Evolutionary conservation across 2,888 invertebrate genomes (phyloP).

Genomic region (Plebejus anna): DNA sequence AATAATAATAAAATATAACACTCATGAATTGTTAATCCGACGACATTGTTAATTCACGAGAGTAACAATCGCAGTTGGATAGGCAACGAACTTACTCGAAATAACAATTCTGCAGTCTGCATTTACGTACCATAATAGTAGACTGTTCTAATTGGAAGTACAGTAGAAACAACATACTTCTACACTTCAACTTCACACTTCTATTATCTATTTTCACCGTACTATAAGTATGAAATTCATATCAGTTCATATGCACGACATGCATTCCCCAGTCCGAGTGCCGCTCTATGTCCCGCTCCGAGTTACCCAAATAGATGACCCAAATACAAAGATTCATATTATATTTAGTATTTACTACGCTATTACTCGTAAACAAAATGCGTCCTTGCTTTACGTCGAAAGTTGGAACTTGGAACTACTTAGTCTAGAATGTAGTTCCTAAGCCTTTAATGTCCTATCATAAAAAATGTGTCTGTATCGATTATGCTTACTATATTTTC

Average conservation of each 20-base stretch:
- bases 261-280: slow-evolving; percentile 33
- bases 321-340: slow-evolving; percentile 43
- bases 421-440: neutral
- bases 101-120: no score
- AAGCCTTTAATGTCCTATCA: neutral
- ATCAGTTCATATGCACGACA: neutral
- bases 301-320: slow-evolving; percentile 51
- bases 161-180: no score
- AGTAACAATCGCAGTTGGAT: no score
- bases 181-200: no score
- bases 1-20: no score
- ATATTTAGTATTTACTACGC: slow-evolving; percentile 40
- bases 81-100: no score
- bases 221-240: neutral
- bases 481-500: neutral
- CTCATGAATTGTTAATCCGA: no score
- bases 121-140: no score
- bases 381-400: slow-evolving; percentile 38
- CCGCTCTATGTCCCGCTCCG: slow-evolving; percentile 39
- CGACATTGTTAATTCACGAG: no score
- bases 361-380: slow-evolving; percentile 41
- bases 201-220: no score
- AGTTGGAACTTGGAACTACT: neutral
- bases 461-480: neutral
- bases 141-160: no score